Evolutionary conservation across 2,113 vertebrate species (phyloP), one percentile per base, ranked within the genome.

Genomic region (Microcebus tavaratra): DNA sequence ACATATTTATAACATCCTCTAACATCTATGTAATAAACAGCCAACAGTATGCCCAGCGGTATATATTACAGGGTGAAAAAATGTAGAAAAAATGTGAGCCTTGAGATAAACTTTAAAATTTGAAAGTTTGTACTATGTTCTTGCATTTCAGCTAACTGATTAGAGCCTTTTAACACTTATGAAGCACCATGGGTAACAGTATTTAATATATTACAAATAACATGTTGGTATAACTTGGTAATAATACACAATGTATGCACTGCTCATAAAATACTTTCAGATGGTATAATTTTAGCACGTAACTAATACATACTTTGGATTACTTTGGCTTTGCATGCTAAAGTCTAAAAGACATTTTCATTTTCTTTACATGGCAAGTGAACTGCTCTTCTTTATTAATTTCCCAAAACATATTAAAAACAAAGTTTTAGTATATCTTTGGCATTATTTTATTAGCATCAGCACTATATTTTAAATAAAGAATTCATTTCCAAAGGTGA

Each of bases 151-250:
- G 59, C 36, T 82, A 87, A 96, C 72, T 88, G 65, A 89, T 25
- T 42, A 59, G 18, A 70, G 31, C 17, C 65, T 20, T 75, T 55
- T 85, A 76, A 76, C 95, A 25, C 34, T 88, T 68, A 63, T 3
- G n/a, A 80, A 81, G 75, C 3, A 67, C n/a, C 80, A 67, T 15
- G 27, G 18, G 39, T 94, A 48, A 93, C 45, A 85, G 42, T 25
- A 92, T 57, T 85, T 55, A 78, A 17, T n/a, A 83, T 53, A 65
- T n/a, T 87, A 75, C 34, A 92, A 95, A 88, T 63, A 82, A 39
- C 17, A 81, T 67, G n/a, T 42, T 90, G 45, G 59, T 65, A 18
- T 84, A 83, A 61, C 45, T 59, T 45, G 67, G 27, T 57, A 75
- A n/a, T 31, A 59, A 55, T n/a, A 65, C 12, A 82, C n/a, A 29